Conservation (phyloP, 2,113 vertebrate species). For the Chionomys nivalis region DNA sequence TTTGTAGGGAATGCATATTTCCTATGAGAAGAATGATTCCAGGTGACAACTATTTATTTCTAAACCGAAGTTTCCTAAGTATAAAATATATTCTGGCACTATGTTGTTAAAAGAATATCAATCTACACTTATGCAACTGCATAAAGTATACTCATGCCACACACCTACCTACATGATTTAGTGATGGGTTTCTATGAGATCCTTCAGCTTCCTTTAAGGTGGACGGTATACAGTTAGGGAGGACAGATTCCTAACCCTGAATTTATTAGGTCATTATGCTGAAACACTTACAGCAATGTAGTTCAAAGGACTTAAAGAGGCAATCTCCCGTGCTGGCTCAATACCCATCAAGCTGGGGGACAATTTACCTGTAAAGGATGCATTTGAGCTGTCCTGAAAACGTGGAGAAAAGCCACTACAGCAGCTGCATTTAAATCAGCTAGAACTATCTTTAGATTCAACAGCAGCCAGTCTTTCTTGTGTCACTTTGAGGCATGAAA, state of each 20-base stretch:
- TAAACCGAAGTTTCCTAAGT: background rate
- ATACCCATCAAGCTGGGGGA: background rate
- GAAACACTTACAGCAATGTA: constrained; percentile 16
- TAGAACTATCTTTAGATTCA: constrained; percentile 54
- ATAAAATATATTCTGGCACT: background rate
- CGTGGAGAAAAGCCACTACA: background rate
- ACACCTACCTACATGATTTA: background rate
- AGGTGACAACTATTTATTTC: background rate
- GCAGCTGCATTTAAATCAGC: constrained; percentile 46
- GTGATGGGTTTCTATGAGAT: background rate
- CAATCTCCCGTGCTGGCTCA: background rate
- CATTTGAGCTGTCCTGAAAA: background rate
- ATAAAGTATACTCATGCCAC: background rate
- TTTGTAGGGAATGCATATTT: background rate
- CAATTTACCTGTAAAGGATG: background rate
- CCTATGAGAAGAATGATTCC: fast-evolving
- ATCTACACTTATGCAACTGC: background rate
- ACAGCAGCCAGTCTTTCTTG: constrained; percentile 15
- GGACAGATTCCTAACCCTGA: background rate
- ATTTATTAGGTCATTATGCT: constrained; percentile 21
- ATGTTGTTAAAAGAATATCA: background rate
- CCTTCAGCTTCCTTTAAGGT: background rate
- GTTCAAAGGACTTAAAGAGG: constrained; percentile 37
- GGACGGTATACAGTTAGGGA: background rate
- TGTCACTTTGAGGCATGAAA: constrained; percentile 57